Percentiles rank a stretch among this genome's conserved stretches.
These are phyloP conservation scores for Bos taurus DNA, from an alignment of 2,113 vertebrate genomes.

Conservation along the genomic window DNA sequence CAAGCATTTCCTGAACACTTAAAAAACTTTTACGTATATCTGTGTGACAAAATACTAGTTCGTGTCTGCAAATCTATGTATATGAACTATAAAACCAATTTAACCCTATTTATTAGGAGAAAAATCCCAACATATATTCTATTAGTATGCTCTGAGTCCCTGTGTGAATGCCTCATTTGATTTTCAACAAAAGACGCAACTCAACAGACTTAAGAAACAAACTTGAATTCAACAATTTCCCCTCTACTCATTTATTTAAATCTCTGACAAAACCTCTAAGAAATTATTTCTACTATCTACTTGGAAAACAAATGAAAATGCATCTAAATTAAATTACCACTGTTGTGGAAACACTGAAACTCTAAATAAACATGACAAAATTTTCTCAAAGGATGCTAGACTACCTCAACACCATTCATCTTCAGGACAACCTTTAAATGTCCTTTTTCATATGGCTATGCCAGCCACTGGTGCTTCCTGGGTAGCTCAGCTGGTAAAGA, in stretches of 20 bases:
- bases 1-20: neutral
- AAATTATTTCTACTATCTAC: conserved; percentile 24
- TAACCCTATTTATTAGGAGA: neutral
- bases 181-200: neutral
- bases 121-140: neutral
- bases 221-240: neutral
- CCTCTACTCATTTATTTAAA: neutral
- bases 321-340: conserved; percentile 18
- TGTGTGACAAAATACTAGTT: neutral
- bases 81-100: neutral
- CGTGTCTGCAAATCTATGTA: neutral
- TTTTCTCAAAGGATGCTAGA: neutral
- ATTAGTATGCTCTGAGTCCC: neutral
- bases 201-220: neutral
- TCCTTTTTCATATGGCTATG: neutral
- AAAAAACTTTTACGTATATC: neutral
- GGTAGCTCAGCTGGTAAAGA: neutral
- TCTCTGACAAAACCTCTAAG: neutral
- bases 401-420: neutral
- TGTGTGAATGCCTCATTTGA: neutral
- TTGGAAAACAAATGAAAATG: neutral
- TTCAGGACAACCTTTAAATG: neutral
- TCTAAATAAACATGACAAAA: neutral
- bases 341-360: neutral
- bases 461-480: neutral